Percentiles rank a stretch among this genome's conserved stretches.
These are phyloP conservation scores for Platycnemis pennipes DNA, from an alignment of 2,888 invertebrate genomes.

Conservation along the genomic window DNA sequence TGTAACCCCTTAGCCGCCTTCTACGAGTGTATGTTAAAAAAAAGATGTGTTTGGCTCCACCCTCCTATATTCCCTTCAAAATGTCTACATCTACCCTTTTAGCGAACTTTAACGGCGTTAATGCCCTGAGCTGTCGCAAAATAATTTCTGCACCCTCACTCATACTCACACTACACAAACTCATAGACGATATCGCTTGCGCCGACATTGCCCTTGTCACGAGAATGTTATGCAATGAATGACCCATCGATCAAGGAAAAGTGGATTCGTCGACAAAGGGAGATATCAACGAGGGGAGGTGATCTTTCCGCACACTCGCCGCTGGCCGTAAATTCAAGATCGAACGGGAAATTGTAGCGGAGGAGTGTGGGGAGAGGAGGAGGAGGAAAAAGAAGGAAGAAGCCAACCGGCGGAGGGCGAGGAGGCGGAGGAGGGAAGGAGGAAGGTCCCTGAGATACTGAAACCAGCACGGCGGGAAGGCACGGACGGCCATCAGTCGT, in stretches of 20 bases:
- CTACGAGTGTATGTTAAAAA: too few relatives aligned
- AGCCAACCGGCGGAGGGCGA: neutral
- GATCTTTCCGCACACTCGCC: neutral
- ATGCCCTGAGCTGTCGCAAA: too few relatives aligned
- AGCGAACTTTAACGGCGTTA: too few relatives aligned
- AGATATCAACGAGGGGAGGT: neutral
- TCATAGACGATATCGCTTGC: neutral
- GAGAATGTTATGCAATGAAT: neutral
- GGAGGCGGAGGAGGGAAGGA: neutral
- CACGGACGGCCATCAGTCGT: neutral
- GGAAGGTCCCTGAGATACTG: constrained; percentile 28
- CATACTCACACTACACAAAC: too few relatives aligned
- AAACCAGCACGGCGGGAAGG: neutral
- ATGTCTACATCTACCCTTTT: too few relatives aligned
- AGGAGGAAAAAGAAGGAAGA: neutral
- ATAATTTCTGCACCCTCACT: too few relatives aligned
- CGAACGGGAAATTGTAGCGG: constrained; percentile 18
- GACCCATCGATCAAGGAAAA: neutral
- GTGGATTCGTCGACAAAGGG: neutral
- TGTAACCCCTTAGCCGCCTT: too few relatives aligned
- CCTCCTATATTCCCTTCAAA: too few relatives aligned
- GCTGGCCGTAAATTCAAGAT: neutral
- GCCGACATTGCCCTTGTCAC: neutral
- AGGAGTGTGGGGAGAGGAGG: neutral
- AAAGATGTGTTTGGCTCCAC: too few relatives aligned